Evolutionary conservation across 2,113 vertebrate species (phyloP).

Genomic region (Potamarius usumacintae): DNA sequence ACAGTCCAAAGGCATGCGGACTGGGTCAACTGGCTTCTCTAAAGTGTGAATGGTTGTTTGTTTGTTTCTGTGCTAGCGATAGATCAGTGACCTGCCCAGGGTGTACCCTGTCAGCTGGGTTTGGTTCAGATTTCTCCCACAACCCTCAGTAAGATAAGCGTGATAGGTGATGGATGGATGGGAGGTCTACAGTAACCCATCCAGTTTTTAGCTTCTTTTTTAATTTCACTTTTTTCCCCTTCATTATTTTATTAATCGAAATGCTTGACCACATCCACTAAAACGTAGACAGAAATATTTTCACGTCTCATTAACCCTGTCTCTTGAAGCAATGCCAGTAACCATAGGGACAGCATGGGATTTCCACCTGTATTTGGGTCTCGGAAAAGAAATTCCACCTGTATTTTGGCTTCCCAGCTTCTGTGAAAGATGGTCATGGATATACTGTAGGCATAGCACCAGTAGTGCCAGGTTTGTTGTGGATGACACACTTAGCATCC

Average conservation of each 20-base stretch:
- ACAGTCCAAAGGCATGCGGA: too few species aligned
- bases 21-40: too few species aligned
- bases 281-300: not conserved
- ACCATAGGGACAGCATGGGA: constrained; percentile 40
- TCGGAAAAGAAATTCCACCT: not conserved
- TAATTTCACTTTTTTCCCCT: not conserved
- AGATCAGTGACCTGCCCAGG: too few species aligned
- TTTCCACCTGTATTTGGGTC: not conserved
- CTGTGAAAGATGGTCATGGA: not conserved
- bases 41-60: too few species aligned
- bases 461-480: constrained; percentile 29
- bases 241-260: not conserved
- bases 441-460: not conserved
- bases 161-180: too few species aligned
- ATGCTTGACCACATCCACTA: not conserved
- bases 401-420: not conserved
- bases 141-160: too few species aligned
- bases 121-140: too few species aligned
- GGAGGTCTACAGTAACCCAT: not conserved
- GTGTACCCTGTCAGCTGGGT: too few species aligned
- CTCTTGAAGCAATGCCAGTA: not conserved
- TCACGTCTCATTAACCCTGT: constrained; percentile 21
- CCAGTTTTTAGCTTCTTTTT: not conserved
- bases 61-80: too few species aligned
- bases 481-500: constrained; percentile 33